These are phyloP conservation scores for Philereme vetulata DNA, from an alignment of 2,888 invertebrate species.

Conservation along the genomic window DNA sequence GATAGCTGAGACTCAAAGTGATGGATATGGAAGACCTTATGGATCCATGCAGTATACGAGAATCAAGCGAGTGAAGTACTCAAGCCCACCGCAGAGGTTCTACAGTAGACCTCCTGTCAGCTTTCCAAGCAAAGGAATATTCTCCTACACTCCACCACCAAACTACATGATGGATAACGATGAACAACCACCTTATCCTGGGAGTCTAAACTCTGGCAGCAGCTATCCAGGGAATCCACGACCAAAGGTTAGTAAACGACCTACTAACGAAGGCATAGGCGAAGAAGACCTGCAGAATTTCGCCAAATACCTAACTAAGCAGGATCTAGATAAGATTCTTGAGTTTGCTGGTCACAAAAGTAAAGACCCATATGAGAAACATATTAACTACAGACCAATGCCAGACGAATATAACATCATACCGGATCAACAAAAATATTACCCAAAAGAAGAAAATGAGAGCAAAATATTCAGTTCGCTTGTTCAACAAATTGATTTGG, in stretches of 20 bases:
- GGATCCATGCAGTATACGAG: conserved; percentile 45
- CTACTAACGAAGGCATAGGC: conserved; percentile 57
- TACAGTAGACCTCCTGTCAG: conserved; percentile 60
- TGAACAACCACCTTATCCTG: conserved; percentile 21
- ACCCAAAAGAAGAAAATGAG: conserved; percentile 26
- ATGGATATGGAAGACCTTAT: conserved; percentile 41
- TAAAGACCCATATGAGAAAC: conserved; percentile 37
- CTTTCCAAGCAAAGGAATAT: conserved; percentile 52
- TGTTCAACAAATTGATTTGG: conserved; percentile 32
- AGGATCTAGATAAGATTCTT: conserved; percentile 69
- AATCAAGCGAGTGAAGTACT: conserved; percentile 67
- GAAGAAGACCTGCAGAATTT: conserved; percentile 70
- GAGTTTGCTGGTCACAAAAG: conserved; percentile 56
- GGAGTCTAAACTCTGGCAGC: conserved; percentile 3
- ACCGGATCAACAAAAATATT: conserved; percentile 23
- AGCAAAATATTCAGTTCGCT: conserved; percentile 33
- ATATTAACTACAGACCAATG: conserved; percentile 28
- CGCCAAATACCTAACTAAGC: conserved; percentile 67
- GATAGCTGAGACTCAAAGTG: conserved; percentile 48
- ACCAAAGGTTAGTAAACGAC: conserved; percentile 65
- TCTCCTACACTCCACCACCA: conserved; percentile 69
- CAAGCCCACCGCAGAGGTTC: conserved; percentile 57
- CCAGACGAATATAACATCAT: conserved; percentile 37
- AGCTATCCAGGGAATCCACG: conserved; percentile 5
- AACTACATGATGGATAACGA: conserved; percentile 42